phyloP scores from a whole-genome alignment of 2,113 vertebrate species.

The Parus major region DNA sequence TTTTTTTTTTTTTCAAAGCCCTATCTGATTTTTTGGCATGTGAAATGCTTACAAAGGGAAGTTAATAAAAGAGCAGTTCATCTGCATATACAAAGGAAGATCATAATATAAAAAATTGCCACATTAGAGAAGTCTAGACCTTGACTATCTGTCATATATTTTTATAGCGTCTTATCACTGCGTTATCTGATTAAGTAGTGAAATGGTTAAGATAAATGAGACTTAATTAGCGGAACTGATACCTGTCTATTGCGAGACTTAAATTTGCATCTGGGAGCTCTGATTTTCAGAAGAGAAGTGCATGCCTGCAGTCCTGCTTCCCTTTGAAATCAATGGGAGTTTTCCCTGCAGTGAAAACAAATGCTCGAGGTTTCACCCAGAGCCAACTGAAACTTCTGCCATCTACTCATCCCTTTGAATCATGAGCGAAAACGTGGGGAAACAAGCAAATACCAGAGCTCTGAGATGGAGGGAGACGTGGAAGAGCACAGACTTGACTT shows the following conservation, averaged over 20 bases:
- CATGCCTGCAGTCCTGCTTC: background rate
- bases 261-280: slow-evolving; percentile 19
- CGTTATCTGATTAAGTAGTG: slow-evolving; percentile 57
- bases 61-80: slow-evolving; percentile 59
- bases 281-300: background rate
- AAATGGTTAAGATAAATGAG: slow-evolving; percentile 68
- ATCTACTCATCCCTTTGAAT: background rate
- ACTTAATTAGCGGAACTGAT: slow-evolving; percentile 54
- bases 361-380: background rate
- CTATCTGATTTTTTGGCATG: slow-evolving; percentile 60
- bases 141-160: slow-evolving; percentile 64
- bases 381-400: background rate
- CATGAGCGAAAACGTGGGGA: background rate
- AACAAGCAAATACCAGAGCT: background rate
- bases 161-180: slow-evolving; percentile 30
- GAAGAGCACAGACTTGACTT: background rate
- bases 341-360: slow-evolving; percentile 6
- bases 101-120: slow-evolving; percentile 58
- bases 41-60: slow-evolving; percentile 63
- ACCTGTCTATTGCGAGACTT: slow-evolving; percentile 16
- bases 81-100: slow-evolving; percentile 57
- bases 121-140: slow-evolving; percentile 63
- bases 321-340: slow-evolving; percentile 15
- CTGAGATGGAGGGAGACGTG: background rate
- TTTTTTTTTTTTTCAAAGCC: slow-evolving; percentile 20